Conservation (phyloP, 2,797 vertebrate genomes). For the Alectoris magna region DNA sequence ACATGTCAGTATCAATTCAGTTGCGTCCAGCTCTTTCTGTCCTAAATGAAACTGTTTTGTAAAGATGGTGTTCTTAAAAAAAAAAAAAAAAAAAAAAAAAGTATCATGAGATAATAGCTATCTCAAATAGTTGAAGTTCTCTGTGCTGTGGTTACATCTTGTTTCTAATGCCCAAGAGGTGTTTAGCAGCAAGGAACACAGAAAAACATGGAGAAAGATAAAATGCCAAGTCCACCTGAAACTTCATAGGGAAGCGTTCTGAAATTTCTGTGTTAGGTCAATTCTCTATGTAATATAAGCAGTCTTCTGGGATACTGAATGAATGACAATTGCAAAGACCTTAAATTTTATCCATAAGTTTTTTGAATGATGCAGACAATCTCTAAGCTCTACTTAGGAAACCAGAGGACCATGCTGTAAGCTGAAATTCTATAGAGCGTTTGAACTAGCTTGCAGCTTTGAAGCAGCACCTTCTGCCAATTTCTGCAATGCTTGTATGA, state of each 20-base stretch:
- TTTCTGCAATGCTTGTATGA: not conserved
- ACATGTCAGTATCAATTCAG: not conserved
- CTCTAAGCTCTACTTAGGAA: not conserved
- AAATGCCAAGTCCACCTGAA: not conserved
- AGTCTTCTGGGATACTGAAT: not conserved
- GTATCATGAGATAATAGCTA: not conserved
- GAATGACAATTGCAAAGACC: not conserved
- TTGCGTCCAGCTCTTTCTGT: not conserved
- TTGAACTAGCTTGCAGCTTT: not conserved
- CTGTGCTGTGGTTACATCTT: not conserved
- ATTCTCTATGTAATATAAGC: not conserved
- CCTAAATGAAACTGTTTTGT: not conserved
- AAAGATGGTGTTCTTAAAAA: not conserved
- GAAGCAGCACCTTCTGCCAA: not conserved
- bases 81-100: not conserved
- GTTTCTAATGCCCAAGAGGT: not conserved
- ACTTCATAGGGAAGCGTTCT: not conserved
- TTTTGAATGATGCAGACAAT: not conserved
- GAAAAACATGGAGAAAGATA: not conserved
- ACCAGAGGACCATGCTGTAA: not conserved
- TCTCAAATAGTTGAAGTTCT: not conserved
- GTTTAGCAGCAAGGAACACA: not conserved
- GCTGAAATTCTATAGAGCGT: not conserved
- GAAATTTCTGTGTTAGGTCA: not conserved
- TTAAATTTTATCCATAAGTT: not conserved